Conservation (phyloP, 2,797 vertebrate genomes). For the Crenichthys baileyi region DNA sequence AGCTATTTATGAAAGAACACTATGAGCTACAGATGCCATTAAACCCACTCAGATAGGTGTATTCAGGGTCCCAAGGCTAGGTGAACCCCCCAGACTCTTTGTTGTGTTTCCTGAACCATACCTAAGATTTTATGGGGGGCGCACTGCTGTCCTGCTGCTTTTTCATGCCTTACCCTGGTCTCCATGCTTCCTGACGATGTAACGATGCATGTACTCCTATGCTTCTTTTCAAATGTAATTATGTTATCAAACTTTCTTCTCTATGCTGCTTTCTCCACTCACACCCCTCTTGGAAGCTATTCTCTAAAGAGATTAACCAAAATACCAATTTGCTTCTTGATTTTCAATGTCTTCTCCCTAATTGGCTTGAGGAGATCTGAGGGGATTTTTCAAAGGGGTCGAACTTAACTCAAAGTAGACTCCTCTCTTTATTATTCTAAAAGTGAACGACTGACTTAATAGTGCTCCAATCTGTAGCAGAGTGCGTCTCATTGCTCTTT, state of each 20-base stretch:
- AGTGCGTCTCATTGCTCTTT: constrained; percentile 41
- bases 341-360: constrained; percentile 53
- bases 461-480: constrained; percentile 27
- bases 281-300: constrained; percentile 5
- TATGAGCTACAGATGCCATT: neutral
- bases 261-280: neutral
- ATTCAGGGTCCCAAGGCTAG: neutral
- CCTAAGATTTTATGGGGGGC: neutral
- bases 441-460: constrained; percentile 38
- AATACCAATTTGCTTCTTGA: constrained; percentile 59
- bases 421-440: neutral
- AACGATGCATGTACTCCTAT: neutral
- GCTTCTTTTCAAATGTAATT: neutral
- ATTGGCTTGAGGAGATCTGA: constrained; percentile 64
- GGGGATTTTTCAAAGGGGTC: constrained; percentile 51
- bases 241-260: neutral
- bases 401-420: constrained; percentile 29
- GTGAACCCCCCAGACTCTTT: too few species aligned
- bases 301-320: constrained; percentile 53
- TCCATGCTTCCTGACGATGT: neutral
- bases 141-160: neutral
- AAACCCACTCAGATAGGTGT: neutral
- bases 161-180: neutral
- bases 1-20: neutral
- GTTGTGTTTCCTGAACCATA: neutral